These are phyloP conservation scores for Cheilosia pagana DNA, from an alignment of 2,888 invertebrate species.

Conservation along the genomic window DNA sequence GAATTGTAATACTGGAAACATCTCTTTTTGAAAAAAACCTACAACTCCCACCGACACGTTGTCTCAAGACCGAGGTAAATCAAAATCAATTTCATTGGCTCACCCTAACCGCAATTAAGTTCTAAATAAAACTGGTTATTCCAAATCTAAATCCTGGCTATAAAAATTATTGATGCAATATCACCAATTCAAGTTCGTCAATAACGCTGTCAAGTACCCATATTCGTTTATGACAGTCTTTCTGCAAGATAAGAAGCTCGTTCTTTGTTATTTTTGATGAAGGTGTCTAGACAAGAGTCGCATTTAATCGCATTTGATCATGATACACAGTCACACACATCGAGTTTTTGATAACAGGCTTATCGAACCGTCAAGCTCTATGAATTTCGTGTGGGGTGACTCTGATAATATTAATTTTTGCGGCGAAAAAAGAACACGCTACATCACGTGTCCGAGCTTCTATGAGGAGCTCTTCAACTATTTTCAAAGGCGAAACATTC, in stretches of 20 bases:
- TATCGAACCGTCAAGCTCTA: background rate
- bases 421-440: background rate
- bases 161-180: too few species aligned
- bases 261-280: background rate
- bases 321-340: conserved; percentile 1
- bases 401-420: background rate
- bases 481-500: conserved; percentile 8
- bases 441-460: background rate
- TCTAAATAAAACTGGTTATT: too few species aligned
- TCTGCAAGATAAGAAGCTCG: background rate
- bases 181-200: too few species aligned
- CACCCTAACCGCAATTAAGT: too few species aligned
- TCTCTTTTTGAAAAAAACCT: too few species aligned
- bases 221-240: background rate
- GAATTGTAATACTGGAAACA: too few species aligned
- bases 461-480: background rate
- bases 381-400: conserved; percentile 14
- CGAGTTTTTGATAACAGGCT: background rate
- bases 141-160: too few species aligned
- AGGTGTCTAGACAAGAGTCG: conserved; percentile 10
- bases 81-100: too few species aligned
- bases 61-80: too few species aligned
- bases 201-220: too few species aligned
- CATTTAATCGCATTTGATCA: background rate
- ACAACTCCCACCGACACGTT: too few species aligned